A percentile compares a stretch with the other conserved stretches of the same genome.
Evolutionary conservation across 2,888 invertebrate species (phyloP).

Genomic region (Eupithecia abbreviata): DNA sequence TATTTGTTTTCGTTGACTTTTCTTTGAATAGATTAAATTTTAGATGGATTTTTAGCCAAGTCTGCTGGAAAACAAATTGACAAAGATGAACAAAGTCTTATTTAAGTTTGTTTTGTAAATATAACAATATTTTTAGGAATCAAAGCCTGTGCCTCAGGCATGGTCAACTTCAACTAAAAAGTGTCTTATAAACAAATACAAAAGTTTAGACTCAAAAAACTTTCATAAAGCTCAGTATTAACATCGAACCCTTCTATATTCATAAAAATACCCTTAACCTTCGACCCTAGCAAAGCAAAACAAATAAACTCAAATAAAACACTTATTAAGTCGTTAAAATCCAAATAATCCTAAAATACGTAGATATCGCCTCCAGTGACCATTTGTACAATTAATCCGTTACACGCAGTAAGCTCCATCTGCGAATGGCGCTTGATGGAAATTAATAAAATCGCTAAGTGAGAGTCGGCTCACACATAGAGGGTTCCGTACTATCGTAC

Average conservation of each 20-base stretch:
- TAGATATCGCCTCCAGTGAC: slow-evolving; percentile 20
- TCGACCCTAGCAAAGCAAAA: slow-evolving; percentile 2
- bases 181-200: not conserved
- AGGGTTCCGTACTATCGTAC: too few relatives aligned
- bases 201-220: not conserved
- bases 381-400: slow-evolving; percentile 32
- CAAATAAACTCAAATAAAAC: slow-evolving; percentile 6
- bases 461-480: too few relatives aligned
- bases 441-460: slow-evolving; percentile 24
- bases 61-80: not conserved
- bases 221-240: not conserved
- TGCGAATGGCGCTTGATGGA: slow-evolving; percentile 25
- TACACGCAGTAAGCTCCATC: slow-evolving; percentile 30
- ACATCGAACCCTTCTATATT: not conserved
- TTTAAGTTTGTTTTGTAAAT: not conserved
- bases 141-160: not conserved
- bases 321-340: slow-evolving; percentile 5
- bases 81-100: not conserved
- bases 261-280: slow-evolving; percentile 9
- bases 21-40: not conserved
- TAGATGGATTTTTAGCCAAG: not conserved
- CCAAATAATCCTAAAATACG: slow-evolving; percentile 21
- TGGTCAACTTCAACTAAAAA: not conserved
- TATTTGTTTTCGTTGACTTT: not conserved
- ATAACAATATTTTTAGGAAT: not conserved